These are phyloP conservation scores for Saccostrea echinata DNA, from an alignment of 1,140 invertebrate species.

Conservation along the genomic window DNA sequence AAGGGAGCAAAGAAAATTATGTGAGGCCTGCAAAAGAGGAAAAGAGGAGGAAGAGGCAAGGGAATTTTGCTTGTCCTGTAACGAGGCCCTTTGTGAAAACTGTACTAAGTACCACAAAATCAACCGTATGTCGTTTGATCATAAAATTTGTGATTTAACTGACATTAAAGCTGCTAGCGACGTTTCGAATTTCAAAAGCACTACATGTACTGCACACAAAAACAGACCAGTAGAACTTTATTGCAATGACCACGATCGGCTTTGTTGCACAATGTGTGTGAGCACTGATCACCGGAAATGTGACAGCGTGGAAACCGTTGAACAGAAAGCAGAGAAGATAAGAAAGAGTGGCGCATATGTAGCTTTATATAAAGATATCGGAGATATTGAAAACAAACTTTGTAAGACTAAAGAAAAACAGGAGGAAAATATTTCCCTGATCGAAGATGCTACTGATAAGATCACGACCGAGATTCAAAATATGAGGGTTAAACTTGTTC, in stretches of 20 bases:
- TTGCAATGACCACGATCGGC: neutral
- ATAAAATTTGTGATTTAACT: neutral
- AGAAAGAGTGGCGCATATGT: neutral
- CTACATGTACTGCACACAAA: neutral
- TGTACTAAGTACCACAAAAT: neutral
- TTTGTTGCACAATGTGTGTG: constrained; percentile 8
- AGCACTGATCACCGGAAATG: constrained; percentile 17
- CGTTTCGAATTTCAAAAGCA: neutral
- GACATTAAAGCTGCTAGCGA: neutral
- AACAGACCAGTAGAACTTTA: neutral
- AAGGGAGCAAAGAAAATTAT: neutral
- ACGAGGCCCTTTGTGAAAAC: constrained; percentile 16
- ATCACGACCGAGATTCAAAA: too few species aligned
- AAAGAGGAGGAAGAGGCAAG: neutral
- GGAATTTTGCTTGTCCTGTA: neutral
- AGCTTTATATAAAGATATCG: neutral
- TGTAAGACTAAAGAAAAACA: too few species aligned
- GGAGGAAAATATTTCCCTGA: too few species aligned
- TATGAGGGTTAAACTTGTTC: too few species aligned
- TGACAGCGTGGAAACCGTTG: neutral
- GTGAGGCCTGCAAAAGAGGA: neutral
- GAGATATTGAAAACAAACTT: too few species aligned
- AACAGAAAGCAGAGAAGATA: neutral
- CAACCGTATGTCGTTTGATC: neutral
- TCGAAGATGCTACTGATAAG: too few species aligned